Conservation (phyloP, 2,888 invertebrate genomes). For the Erebia ligea region DNA sequence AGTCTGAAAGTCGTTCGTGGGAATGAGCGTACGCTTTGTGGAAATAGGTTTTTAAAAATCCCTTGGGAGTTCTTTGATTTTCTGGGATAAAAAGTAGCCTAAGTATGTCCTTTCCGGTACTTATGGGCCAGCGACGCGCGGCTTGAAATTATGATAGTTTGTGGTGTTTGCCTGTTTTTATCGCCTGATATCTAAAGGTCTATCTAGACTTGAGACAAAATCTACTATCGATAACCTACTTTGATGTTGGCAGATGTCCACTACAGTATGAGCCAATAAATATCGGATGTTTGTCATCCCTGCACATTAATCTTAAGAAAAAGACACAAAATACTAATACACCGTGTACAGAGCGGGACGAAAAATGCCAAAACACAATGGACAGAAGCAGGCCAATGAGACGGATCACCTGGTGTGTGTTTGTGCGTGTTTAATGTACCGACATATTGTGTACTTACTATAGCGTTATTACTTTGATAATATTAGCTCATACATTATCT, state of each 20-base stretch:
- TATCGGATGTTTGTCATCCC: constrained; percentile 26
- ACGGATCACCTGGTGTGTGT: constrained; percentile 36
- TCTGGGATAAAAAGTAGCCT: no score
- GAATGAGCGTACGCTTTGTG: no score
- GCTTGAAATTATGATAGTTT: no score
- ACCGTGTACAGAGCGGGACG: constrained; percentile 23
- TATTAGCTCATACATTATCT: no score
- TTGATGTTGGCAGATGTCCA: constrained; percentile 26
- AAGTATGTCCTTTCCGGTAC: no score
- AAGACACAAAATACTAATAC: constrained; percentile 24
- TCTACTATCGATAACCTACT: constrained; percentile 11
- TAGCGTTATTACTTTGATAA: no score
- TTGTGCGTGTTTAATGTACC: constrained; percentile 29
- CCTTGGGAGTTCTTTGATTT: no score
- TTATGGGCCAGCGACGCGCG: no score
- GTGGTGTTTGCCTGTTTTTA: not conserved
- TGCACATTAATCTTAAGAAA: constrained; percentile 29
- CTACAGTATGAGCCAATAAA: constrained; percentile 21
- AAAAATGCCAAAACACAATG: constrained; percentile 26
- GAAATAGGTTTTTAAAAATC: no score
- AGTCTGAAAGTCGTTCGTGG: no score
- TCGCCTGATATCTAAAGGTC: not conserved
- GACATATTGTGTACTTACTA: constrained; percentile 4
- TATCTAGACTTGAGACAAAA: not conserved
- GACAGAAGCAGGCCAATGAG: constrained; percentile 31